These are phyloP conservation scores for Onthophagus sagittarius DNA, from an alignment of 2,888 invertebrate genomes.

Conservation along the genomic window DNA sequence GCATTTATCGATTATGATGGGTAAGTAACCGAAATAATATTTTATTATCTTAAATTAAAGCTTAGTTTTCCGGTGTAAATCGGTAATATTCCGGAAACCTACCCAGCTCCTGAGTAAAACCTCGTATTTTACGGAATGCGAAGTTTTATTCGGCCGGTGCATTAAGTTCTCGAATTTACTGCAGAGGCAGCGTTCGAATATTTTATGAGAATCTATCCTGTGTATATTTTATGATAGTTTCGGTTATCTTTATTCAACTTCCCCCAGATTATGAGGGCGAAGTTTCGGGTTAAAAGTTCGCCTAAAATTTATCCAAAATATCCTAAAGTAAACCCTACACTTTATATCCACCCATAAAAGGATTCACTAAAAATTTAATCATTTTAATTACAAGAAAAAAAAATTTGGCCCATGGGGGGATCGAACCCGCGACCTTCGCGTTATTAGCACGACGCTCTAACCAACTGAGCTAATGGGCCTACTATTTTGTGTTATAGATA, in stretches of 20 bases:
- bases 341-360: too few relatives aligned
- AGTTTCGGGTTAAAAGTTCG: background rate
- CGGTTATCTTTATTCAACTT: conserved; percentile 18
- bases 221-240: conserved; percentile 13
- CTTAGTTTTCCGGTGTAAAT: background rate
- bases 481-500: background rate
- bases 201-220: conserved; percentile 18
- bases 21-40: conserved; percentile 31
- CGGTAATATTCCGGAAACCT: background rate
- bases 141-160: background rate
- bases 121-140: background rate
- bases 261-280: background rate
- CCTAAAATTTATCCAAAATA: background rate
- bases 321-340: background rate
- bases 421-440: conserved; percentile 74
- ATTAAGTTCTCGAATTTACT: background rate
- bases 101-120: background rate
- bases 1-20: conserved; percentile 42
- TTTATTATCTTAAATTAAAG: background rate
- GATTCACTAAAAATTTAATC: too few relatives aligned
- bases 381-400: background rate
- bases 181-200: conserved; percentile 7
- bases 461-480: conserved; percentile 73
- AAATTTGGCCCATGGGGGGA: conserved; percentile 64
- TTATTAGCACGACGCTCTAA: conserved; percentile 75